These are phyloP conservation scores for Perizoma affinitatum DNA, from an alignment of 2,888 invertebrate genomes.

Conservation along the genomic window DNA sequence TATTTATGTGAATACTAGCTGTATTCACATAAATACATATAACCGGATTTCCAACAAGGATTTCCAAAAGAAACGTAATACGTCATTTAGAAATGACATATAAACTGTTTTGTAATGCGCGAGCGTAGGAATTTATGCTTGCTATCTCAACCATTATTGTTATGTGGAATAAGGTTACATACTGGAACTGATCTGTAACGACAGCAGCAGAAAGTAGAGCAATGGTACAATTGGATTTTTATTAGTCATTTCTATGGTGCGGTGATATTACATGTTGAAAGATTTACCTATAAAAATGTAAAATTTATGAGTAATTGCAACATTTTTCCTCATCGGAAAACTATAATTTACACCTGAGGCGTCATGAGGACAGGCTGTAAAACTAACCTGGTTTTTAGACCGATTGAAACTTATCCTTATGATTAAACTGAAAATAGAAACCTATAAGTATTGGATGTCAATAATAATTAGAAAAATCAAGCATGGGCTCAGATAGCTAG, in stretches of 20 bases:
- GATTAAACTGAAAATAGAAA: too few species aligned
- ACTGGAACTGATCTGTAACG: slow-evolving; percentile 72
- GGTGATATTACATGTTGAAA: too few species aligned
- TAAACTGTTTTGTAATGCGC: slow-evolving; percentile 39
- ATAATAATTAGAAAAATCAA: too few species aligned
- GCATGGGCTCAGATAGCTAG: too few species aligned
- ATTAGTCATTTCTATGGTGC: not conserved
- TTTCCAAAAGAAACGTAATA: slow-evolving; percentile 17
- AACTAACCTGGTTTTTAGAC: too few species aligned
- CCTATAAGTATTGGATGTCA: too few species aligned
- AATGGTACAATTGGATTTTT: not conserved
- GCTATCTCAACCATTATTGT: slow-evolving; percentile 77
- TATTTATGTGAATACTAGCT: too few species aligned
- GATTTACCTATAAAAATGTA: not conserved
- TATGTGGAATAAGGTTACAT: slow-evolving; percentile 77
- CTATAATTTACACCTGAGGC: too few species aligned
- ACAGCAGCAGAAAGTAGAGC: slow-evolving; percentile 58
- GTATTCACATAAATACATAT: not conserved
- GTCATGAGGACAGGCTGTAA: too few species aligned
- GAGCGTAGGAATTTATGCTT: slow-evolving; percentile 67
- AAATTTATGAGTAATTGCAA: not conserved
- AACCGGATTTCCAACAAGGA: not conserved
- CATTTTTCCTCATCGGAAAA: too few species aligned
- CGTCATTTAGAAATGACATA: slow-evolving; percentile 24
- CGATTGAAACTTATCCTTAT: too few species aligned